Conservation (phyloP, 2,113 vertebrate genomes). For the Brachyistius frenatus region DNA sequence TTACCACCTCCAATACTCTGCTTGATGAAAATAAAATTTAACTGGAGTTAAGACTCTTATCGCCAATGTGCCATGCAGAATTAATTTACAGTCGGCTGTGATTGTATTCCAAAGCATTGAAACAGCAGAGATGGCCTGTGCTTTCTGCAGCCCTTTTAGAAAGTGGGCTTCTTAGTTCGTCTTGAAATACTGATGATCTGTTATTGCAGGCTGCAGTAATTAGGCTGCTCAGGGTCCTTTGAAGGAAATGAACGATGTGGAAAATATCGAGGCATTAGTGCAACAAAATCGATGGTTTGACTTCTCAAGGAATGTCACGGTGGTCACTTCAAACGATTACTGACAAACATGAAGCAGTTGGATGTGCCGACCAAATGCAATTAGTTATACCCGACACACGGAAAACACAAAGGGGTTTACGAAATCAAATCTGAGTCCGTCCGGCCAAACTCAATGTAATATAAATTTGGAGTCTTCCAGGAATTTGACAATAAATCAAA, state of each 20-base stretch:
- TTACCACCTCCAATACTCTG: constrained; percentile 26
- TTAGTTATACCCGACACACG: constrained; percentile 47
- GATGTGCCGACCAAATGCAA: constrained; percentile 44
- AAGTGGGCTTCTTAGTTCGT: constrained; percentile 40
- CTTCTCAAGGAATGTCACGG: constrained; percentile 54
- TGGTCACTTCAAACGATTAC: constrained; percentile 52
- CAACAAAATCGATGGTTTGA: constrained; percentile 37
- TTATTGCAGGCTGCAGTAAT: constrained; percentile 35
- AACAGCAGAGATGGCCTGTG: constrained; percentile 4
- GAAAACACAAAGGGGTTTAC: constrained; percentile 40
- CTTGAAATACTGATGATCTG: constrained; percentile 36
- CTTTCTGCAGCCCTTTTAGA: constrained; percentile 2
- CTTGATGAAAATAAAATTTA: constrained; percentile 9
- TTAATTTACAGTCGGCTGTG: constrained; percentile 49
- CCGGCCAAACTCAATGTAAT: constrained; percentile 11
- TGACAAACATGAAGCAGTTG: constrained; percentile 57
- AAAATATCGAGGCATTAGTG: constrained; percentile 39
- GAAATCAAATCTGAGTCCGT: constrained; percentile 37
- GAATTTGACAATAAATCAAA: constrained; percentile 37
- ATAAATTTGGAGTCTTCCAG: constrained; percentile 28
- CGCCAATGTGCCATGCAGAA: constrained; percentile 32
- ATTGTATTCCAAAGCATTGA: constrained; percentile 49
- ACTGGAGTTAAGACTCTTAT: constrained; percentile 12
- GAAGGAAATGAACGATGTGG: constrained; percentile 24
- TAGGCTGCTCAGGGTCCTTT: not conserved